Evolutionary conservation across 2,888 invertebrate species (phyloP), one percentile per base, ranked within the genome.

Genomic region (Synergus laeviventris): DNA sequence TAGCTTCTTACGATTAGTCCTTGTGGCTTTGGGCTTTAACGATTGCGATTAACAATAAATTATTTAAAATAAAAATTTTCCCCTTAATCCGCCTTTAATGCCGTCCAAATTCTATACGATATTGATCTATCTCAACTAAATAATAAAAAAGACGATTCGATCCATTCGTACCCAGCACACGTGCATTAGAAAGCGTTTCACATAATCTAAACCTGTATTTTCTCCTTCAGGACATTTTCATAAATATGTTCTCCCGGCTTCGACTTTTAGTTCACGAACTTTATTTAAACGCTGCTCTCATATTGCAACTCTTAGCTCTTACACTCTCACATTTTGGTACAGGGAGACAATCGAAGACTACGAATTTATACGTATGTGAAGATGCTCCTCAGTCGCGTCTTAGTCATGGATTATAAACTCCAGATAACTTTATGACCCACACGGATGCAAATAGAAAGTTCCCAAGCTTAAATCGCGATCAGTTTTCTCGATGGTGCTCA

Each of bases 121-220:
- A 31, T 31, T 31, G 31, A 31, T 31, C 31, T 31, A 31, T 31
- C 31, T 31, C 5, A 31, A 31, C 31, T 31, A 31, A 31, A 31
- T 31, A 38, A 36, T 36, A n/a, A 61, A 61, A 61, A 36, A 36
- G 61, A 62, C 36, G 39, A 62, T 62, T 36, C 38, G 36, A 62
- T 62, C 62, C 38, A 38, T 38, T 62, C 38, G 38, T 62, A 18
- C 18, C 18, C 78, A 78, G 74, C 36, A 70, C 70, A 59, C 39
- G 61, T 45, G 74, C 49, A 76, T 79, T 83, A 82, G 83, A 83
- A 83, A 83, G 83, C 81, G 80, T 77, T 78, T 79, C 81, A 83
- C 81, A 78, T 76, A 79, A 80, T 42, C 73, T 64, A 59, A 49
- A 77, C 76, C 74, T 75, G 79, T 79, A 78, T 79, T 79, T 75